Base-by-base conservation (phyloP, 1,140 invertebrate species). In the Acromyrmex echinatior region DNA sequence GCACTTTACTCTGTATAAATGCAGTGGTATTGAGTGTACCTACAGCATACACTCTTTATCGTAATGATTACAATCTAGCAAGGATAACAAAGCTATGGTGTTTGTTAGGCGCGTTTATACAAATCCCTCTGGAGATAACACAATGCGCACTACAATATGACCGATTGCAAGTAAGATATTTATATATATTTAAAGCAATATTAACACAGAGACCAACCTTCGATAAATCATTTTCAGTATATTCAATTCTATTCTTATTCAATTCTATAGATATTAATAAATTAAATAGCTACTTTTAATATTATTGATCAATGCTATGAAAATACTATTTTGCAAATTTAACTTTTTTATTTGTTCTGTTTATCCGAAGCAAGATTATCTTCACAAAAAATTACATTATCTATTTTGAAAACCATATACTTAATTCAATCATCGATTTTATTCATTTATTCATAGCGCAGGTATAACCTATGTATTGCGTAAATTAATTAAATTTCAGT, bases 101-200 rank as follows among this genome's bases (percentile, higher is more conserved):
- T 18, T 63, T 92, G 14, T 21, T 45, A 0, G 70, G 62, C 0
- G 91, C 80, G 0, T 71, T 86, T 0, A 6, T 35, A 5, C 92
- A 92, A 12, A n/a, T 66, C 2, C 2, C 56, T 0, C 56, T 85
- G 9, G 86, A 91, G 51, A 78, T 63, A 16, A 7, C 76, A 10
- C 45, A 87, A 9, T 86, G 70, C 9, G 35, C 45, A 56, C 25
- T 65, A n/a, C 86, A 85, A 9, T 73, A 87, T 0, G 45, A 56
- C 28, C 45, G 79, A 70, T 60, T 92, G 65, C 84, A 90, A 90
- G 91, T 92, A 63, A 77, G 28, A 58, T 25, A 18, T 39, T 12
- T 4, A 65, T n/a, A n/a, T 18, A 2, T 39, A 39, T 66, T 9
- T 65, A 25, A 10, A 60, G 31, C 7, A 1, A 35, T 60, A 77